Base-by-base conservation (phyloP, 2,113 vertebrate genomes). In the Gallinago undulata region DNA sequence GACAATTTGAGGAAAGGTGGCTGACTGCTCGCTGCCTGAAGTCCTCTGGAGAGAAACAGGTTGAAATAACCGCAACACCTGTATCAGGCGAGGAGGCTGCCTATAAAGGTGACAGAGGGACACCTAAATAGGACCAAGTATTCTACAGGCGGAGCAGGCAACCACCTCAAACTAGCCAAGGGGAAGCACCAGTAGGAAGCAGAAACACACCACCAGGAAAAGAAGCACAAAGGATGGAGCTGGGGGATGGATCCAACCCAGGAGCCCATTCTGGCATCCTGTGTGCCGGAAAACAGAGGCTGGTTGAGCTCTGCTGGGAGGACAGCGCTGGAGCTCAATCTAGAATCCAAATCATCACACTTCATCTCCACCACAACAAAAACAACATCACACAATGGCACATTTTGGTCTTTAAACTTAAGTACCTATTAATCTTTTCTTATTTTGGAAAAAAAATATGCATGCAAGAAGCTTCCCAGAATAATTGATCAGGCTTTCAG, bases 401-500 rank as follows among this genome's bases (percentile, higher is more conserved):
- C 67, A 48, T 76, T 89, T 60, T 85, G 45, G 70, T 93, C 77
- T 94, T 89, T 56, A 94, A 89, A 84, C 45, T 5, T 82, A 93
- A 88, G 79, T 59, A 95, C 28, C 39, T 75, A 95, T 91, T 91
- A 84, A 93, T 95, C 87, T 95, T 89, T 55, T 74, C 68, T 76
- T 82, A 73, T 66, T 87, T 84, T 64, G 57, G 48, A 11, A 11
- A 19, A 56, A 51, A 62, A 51, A 68, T 30, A 37, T 2, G 13
- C 47, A 81, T 0, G 7, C 57, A 81, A 24, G 66, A 87, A 94
- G 69, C 70, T 96, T 94, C 87, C 81, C 87, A 95, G 89, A 95
- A 94, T 91, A 94, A 96, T 73, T 91, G 93, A 92, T 72, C 68
- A 86, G 68, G 21, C 27, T 95, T 90, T 90, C 76, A 90, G 88